A percentile compares a stretch with the other conserved stretches of the same genome.
Evolutionary conservation across 2,888 invertebrate genomes (phyloP).

Genomic region (Xestia rhomboidea): DNA sequence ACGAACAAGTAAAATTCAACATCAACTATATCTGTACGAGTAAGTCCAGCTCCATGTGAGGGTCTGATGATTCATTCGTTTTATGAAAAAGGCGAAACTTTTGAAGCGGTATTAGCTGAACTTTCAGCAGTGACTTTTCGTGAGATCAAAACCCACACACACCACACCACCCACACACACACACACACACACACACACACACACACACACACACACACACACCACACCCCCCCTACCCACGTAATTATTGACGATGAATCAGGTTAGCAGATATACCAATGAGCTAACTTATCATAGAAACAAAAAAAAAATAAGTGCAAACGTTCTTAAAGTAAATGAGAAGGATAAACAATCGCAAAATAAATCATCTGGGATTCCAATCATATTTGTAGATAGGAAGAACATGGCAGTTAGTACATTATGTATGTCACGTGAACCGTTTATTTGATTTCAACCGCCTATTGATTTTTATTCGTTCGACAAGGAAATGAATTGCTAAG

Average conservation of each 20-base stretch:
- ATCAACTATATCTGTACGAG: no score
- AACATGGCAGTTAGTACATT: not conserved
- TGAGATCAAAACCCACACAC: not conserved
- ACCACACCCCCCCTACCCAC: no score
- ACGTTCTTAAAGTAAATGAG: not conserved
- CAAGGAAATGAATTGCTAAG: slow-evolving; percentile 53
- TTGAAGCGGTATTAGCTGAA: not conserved
- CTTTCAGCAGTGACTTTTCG: not conserved
- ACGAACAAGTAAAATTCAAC: no score
- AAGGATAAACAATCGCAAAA: not conserved
- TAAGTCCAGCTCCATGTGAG: not conserved
- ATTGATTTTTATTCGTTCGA: slow-evolving; percentile 34
- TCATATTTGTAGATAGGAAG: slow-evolving; percentile 6
- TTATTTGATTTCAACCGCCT: slow-evolving; percentile 30
- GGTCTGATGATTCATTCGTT: not conserved
- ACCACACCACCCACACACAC: no score
- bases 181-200: not conserved
- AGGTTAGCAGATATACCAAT: not conserved
- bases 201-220: no score
- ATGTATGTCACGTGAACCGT: slow-evolving; percentile 11
- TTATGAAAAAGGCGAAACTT: not conserved
- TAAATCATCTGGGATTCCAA: not conserved
- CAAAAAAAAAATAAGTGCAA: not conserved
- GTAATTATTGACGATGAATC: not conserved
- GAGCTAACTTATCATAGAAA: not conserved